Evolutionary conservation across 2,888 invertebrate species (phyloP).

Genomic region (Gonocerus acuteangulatus): DNA sequence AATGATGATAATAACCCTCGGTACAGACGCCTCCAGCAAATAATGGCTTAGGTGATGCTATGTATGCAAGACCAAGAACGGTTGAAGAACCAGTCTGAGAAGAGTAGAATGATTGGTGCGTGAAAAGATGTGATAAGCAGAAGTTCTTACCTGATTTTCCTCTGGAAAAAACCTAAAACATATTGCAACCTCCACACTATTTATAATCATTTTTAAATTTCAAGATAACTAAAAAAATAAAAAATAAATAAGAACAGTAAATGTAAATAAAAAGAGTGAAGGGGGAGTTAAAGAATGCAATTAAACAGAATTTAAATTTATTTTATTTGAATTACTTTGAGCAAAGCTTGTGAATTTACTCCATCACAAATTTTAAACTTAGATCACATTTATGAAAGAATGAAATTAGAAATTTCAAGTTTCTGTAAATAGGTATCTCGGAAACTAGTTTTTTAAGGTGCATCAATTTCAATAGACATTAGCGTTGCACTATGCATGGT

Average conservation of each 20-base stretch:
- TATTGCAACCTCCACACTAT: neutral
- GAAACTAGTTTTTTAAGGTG: no score
- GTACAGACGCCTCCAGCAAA: conserved; percentile 50
- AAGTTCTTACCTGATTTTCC: conserved; percentile 42
- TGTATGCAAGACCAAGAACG: conserved; percentile 50
- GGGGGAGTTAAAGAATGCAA: neutral
- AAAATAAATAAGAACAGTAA: conserved; percentile 1
- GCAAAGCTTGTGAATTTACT: no score
- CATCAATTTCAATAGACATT: no score
- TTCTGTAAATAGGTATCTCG: no score
- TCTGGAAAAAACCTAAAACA: conserved; percentile 46
- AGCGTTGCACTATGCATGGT: no score
- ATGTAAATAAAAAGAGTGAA: neutral
- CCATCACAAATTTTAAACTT: no score
- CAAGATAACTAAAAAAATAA: neutral
- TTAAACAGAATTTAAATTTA: no score
- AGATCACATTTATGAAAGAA: no score
- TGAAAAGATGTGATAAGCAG: conserved; percentile 50
- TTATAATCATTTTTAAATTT: neutral
- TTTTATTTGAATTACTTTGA: no score
- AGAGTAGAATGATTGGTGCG: conserved; percentile 47
- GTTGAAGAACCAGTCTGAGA: conserved; percentile 43
- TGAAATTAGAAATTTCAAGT: no score
- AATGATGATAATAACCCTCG: conserved; percentile 44
- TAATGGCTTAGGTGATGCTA: conserved; percentile 46